Base-by-base conservation (phyloP, 1,140 invertebrate species). In the Uloborus diversus region DNA sequence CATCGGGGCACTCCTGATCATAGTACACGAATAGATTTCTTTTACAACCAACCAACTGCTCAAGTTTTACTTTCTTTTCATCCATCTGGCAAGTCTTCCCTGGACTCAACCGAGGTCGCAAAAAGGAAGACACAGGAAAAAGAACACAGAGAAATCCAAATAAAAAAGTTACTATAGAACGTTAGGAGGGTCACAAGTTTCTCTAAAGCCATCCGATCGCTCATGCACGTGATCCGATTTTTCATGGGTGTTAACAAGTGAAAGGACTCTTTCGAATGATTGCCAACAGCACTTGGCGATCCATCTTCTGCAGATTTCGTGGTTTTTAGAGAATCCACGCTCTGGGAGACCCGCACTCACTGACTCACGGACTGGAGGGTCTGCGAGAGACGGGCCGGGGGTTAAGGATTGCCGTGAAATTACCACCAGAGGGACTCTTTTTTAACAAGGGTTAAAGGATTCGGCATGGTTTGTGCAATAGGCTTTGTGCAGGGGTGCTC, bases 211-310 rank as follows among this genome's bases (percentile, higher is more conserved):
- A 42, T 14, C 27, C 73, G 33, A 56, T 78, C 73, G 32, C 23
- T 42, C 73, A 78, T 56, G 73, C 73, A 65, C 73, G 59, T 78
- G 73, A 78, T 78, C 27, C 57, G 73, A 78, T 78, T 78, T 66
- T 66, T 78, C 73, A 78, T 42, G 73, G 73, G 62, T 78, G 73
- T 78, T 78, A 78, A 78, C 73, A 75, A 51, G 37, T 32, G 51
- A 37, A 64, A 64, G 56, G 33, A 62, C 30, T 37, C 42, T 64
- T 33, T 49, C 57, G 71, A 75, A 75, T 75, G 57, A 75, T 75
- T 75, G 71, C 71, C 71, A 78, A 66, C 73, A 65, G 49, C 73
- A 78, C 73, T 37, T 47, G 62, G 27, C 49, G 9, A 78, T 78
- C 49, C 61, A 78, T 78, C 73, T 78, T 78, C 35, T 35, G 71